Evolutionary conservation across 2,888 invertebrate genomes (phyloP), one percentile per base, ranked within the genome.

Genomic region (Tholera decimalis): DNA sequence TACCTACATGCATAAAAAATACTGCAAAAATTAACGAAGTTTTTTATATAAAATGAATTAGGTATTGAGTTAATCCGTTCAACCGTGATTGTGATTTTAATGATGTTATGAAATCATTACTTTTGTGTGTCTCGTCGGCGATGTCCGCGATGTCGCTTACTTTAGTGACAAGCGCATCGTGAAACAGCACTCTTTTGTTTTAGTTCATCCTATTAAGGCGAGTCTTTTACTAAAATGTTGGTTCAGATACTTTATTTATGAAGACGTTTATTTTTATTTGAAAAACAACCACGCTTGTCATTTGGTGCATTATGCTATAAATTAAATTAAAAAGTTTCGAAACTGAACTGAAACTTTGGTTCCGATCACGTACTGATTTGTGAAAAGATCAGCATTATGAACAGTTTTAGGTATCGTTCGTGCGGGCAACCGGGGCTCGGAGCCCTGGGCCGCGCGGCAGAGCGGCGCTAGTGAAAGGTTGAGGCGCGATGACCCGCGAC

Each of bases 401-500:
- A 58, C 70, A 79, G 75, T 44, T 64, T 79, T 50, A 77, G 60
- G 44, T 57, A 49, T 63, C 50, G 56, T 55, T 66, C 76, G 75
- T 71, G 76, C 76, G 63, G 57, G 55, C 18, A 58, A 58, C 43
- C 46, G 51, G 46, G 43, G 43, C 35, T 41, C 30, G 6, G n/a
- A 33, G 18, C 59, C 50, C 28, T 8, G 43, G 13, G 37, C 33
- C 46, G 39, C 46, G 30, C 24, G 37, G 51, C 43, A 49, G 37
- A 22, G 57, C 68, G 64, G 58, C 60, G 65, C 50, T 76, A 87
- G 93, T 90, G 93, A 93, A 92, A 93, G 93, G 92, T 91, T 87
- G 87, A 70, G 72, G 83, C 84, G 88, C 89, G 91, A 91, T 93
- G 92, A 92, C 92, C 92, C 87, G 87, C 80, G 81, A 82, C 83